Conservation (phyloP, 2,888 invertebrate genomes). For the Oxyscelio sp. region DNA sequence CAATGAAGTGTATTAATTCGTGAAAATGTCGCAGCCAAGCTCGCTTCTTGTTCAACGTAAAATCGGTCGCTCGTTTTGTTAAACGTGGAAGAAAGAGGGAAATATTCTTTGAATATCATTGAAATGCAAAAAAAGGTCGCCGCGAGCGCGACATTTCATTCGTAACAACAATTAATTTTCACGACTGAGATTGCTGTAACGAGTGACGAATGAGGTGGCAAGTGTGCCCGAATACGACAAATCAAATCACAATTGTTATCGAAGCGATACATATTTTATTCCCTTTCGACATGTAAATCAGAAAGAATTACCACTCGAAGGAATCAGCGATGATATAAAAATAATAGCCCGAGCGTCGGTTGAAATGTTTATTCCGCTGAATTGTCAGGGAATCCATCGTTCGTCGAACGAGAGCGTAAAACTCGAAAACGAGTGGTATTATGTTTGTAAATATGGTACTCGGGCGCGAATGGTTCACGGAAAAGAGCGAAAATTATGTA, state of each 20-base stretch:
- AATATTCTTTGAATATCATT: constrained; percentile 11
- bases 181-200: background rate
- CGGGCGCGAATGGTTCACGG: constrained; percentile 62
- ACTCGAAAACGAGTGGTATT: too few relatives aligned
- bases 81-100: background rate
- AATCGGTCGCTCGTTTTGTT: constrained; percentile 17
- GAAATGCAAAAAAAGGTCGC: constrained; percentile 3
- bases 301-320: too few relatives aligned
- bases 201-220: background rate
- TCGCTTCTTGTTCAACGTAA: constrained; percentile 37
- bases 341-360: too few relatives aligned
- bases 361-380: too few relatives aligned
- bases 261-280: too few relatives aligned
- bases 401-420: too few relatives aligned
- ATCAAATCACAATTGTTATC: too few relatives aligned
- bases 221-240: too few relatives aligned
- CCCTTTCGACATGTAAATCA: too few relatives aligned
- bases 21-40: constrained; percentile 14
- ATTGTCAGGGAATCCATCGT: too few relatives aligned
- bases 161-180: constrained; percentile 76
- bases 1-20: constrained; percentile 34
- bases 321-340: too few relatives aligned
- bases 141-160: constrained; percentile 74
- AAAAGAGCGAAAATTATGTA: constrained; percentile 73
- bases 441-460: constrained; percentile 72